phyloP scores from a whole-genome alignment of 2,888 invertebrate species.

The Idaea aversata region DNA sequence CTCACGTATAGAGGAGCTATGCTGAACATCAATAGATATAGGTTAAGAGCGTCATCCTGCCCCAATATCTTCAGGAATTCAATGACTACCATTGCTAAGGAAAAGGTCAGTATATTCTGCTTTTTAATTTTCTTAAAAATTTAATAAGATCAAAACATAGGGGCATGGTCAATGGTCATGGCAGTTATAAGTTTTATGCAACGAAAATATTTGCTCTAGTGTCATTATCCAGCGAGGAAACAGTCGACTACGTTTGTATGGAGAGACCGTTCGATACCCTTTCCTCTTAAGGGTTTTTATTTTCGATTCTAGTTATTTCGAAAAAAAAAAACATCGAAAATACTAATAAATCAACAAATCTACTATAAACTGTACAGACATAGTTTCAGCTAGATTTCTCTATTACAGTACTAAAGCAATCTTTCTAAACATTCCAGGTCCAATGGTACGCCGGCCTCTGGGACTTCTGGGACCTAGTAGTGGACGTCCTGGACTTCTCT shows the following conservation, averaged over 20 bases:
- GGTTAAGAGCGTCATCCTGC: conserved; percentile 91
- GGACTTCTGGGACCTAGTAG: conserved; percentile 88
- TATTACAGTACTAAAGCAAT: not conserved
- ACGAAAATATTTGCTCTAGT: too few relatives aligned
- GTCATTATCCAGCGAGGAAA: too few relatives aligned
- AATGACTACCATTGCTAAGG: conserved; percentile 91
- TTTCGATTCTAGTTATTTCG: too few relatives aligned
- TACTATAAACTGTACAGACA: too few relatives aligned
- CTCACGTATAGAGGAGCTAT: conserved; percentile 92
- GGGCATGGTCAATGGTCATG: too few relatives aligned
- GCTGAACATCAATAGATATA: conserved; percentile 90
- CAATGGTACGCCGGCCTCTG: conserved; percentile 87
- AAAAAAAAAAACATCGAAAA: not conserved
- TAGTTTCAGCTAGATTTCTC: not conserved
- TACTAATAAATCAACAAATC: not conserved
- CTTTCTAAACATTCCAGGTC: conserved; percentile 50
- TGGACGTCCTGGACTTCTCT: conserved; percentile 90
- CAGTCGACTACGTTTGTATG: too few relatives aligned
- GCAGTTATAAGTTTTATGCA: too few relatives aligned
- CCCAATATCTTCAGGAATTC: conserved; percentile 94
- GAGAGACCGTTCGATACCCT: too few relatives aligned
- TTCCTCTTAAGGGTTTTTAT: too few relatives aligned
- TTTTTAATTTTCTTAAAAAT: too few relatives aligned
- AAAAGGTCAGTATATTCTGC: conserved; percentile 72
- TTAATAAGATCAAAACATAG: too few relatives aligned